phyloP scores from a whole-genome alignment of 2,113 vertebrate genomes.

The Nymphicus hollandicus region DNA sequence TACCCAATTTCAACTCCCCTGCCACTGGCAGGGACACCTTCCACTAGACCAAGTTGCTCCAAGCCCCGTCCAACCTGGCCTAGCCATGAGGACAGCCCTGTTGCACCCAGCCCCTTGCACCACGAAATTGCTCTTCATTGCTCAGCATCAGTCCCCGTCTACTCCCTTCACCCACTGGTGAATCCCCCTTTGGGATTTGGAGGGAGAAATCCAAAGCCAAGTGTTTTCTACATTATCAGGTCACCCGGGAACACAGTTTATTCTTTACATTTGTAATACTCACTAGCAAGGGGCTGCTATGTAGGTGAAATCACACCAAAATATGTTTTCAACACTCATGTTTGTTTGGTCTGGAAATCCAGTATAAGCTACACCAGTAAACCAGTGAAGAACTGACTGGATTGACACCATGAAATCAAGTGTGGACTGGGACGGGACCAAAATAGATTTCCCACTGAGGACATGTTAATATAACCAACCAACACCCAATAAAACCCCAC shows the following conservation, averaged over 20 bases:
- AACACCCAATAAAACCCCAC: not conserved
- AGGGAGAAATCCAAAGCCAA: not conserved
- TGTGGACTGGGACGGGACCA: not conserved
- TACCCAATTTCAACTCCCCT: not conserved
- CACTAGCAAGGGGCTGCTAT: not conserved
- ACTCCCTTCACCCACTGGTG: not conserved
- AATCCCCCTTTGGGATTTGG: not conserved
- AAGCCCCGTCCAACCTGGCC: not conserved
- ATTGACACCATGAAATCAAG: not conserved
- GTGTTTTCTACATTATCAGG: not conserved
- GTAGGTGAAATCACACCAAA: not conserved
- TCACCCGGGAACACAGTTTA: not conserved
- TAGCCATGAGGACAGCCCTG: not conserved
- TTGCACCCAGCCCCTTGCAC: not conserved
- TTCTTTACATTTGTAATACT: no score
- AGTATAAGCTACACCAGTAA: not conserved
- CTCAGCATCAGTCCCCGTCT: not conserved
- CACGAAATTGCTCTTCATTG: rapidly evolving
- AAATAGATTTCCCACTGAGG: not conserved
- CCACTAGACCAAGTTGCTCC: not conserved
- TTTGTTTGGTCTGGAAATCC: not conserved
- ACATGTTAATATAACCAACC: not conserved
- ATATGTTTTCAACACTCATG: not conserved
- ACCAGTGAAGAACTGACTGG: not conserved
- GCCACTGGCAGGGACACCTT: not conserved